Base-by-base conservation (phyloP, 1,140 invertebrate genomes). In the Anoplophora glabripennis region DNA sequence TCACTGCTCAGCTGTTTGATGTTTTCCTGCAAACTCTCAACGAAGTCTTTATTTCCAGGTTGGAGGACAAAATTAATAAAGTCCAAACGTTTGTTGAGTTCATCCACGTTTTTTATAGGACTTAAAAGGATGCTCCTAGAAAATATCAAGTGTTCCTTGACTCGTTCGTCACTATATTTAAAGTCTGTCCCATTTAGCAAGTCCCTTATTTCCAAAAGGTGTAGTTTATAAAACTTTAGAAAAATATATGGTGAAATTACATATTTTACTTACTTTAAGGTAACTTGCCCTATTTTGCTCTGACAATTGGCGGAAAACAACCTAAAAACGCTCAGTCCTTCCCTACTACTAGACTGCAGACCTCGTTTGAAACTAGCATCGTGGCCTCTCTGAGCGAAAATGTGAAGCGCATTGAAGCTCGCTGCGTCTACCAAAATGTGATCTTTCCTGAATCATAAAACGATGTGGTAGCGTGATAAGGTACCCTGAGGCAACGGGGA, bases 361-460 rank as follows among this genome's bases (percentile, higher is more conserved):
- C 84, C 83, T 41, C 81, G 80, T 73, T 90, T 92, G 66, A 86
- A 89, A 14, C 81, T 80, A 59, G 89, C 88, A 7, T 90, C 89
- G 74, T 93, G 90, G n/a, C 82, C 76, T 40, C 83, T 80, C 17
- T 81, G 78, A 41, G 83, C 83, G 68, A 93, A 89, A 42, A 94
- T 87, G 76, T 92, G 86, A 8, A 94, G 72, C 10, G 85, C 83
- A 55, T 82, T 81, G 69, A 85, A 90, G 2, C 86, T 86, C 62
- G 86, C 84, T 40, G 85, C 80, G 74, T 92, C 88, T 8, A 93
- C 79, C 62, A 83, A 83, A 17, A 93, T 81, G 63, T 88, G 78
- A 67, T 89, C 81, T 42, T 81, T 74, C 64, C 88, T 89, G 62
- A 45, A 57, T 42, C 11, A 10, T 45, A 15, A 49, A 40, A 15